These are phyloP conservation scores for Hemibagrus wyckioides DNA, from an alignment of 2,113 vertebrate species.

Conservation along the genomic window DNA sequence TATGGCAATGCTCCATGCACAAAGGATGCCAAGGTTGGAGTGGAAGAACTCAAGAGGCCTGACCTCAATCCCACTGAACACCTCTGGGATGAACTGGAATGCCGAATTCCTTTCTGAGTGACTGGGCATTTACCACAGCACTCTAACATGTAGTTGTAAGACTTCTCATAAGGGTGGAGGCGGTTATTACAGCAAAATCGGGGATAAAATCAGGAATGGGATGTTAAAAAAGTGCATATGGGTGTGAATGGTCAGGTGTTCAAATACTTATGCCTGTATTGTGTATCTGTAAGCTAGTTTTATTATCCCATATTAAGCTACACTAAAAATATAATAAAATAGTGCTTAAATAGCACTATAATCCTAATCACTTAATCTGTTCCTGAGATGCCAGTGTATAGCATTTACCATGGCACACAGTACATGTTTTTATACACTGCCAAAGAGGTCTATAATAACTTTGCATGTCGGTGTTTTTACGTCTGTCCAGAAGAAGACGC, in stretches of 20 bases:
- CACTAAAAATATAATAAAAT: not conserved
- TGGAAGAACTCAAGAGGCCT: not conserved
- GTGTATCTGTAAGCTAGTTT: not conserved
- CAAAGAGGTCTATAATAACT: not conserved
- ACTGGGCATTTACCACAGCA: not conserved
- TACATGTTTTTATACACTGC: conserved; percentile 28
- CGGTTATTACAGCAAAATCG: too few relatives aligned
- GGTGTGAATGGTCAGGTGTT: not conserved
- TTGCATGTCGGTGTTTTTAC: conserved; percentile 48
- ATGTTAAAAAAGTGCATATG: not conserved
- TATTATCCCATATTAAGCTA: not conserved
- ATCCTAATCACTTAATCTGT: not conserved
- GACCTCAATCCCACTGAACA: not conserved
- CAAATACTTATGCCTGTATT: not conserved
- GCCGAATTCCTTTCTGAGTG: not conserved
- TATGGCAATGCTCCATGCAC: not conserved
- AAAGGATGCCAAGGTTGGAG: not conserved
- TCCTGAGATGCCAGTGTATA: not conserved
- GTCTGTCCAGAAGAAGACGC: conserved; percentile 73
- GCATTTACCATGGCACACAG: conserved; percentile 1
- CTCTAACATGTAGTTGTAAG: not conserved
- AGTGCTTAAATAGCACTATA: not conserved
- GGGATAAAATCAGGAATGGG: not conserved
- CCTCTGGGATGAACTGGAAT: not conserved
- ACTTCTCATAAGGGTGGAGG: not conserved